Percentiles rank a stretch among this genome's conserved stretches.
Evolutionary conservation across 2,888 invertebrate species (phyloP).

Genomic region (Hydropsyche betteni): DNA sequence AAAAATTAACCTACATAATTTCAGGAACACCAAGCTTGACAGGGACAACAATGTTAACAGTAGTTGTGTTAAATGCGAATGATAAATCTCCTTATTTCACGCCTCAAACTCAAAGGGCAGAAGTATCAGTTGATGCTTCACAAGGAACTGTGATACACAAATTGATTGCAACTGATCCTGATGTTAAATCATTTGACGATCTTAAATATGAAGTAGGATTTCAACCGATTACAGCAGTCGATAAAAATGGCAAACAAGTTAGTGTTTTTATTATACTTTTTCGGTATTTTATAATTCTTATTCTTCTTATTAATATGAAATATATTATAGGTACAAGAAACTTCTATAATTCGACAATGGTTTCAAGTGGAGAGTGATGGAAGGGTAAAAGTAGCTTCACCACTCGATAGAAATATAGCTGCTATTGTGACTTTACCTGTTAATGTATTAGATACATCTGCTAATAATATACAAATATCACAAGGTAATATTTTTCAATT

Average conservation of each 20-base stretch:
- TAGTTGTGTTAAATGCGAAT: conserved; percentile 85
- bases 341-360: conserved; percentile 61
- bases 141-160: conserved; percentile 76
- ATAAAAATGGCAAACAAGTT: conserved; percentile 83
- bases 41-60: conserved; percentile 81
- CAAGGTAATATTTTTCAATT: conserved; percentile 67
- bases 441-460: conserved; percentile 82
- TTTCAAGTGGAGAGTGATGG: conserved; percentile 61
- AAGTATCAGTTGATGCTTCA: conserved; percentile 82
- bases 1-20: neutral
- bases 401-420: conserved; percentile 73
- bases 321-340: conserved; percentile 59
- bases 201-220: conserved; percentile 71
- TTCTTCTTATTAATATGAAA: neutral
- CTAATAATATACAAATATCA: conserved; percentile 78
- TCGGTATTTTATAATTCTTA: neutral
- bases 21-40: conserved; percentile 80
- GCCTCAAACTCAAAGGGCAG: conserved; percentile 80
- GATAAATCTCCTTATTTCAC: conserved; percentile 87
- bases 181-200: conserved; percentile 74
- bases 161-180: conserved; percentile 81
- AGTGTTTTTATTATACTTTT: neutral
- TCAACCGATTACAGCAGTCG: conserved; percentile 79
- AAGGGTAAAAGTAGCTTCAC: conserved; percentile 70
- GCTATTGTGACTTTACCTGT: conserved; percentile 82